phyloP scores from a whole-genome alignment of 2,113 vertebrate species.

The Myocastor coypus region DNA sequence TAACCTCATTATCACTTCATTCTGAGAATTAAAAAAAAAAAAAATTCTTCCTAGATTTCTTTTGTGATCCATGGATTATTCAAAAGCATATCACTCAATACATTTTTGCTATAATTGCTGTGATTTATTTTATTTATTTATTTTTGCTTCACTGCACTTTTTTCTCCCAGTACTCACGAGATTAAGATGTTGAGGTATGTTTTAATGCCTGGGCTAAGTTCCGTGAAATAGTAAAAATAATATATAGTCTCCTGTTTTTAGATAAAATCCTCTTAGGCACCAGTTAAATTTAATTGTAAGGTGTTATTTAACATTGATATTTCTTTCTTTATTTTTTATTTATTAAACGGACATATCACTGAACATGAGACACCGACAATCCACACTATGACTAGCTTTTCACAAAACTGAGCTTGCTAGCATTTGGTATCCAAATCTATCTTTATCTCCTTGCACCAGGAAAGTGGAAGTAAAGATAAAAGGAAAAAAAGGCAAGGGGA shows the following conservation, averaged over 20 bases:
- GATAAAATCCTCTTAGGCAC: not conserved
- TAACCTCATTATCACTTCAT: not conserved
- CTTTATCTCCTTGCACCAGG: not conserved
- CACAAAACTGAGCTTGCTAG: not conserved
- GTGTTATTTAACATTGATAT: not conserved
- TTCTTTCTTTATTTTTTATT: not conserved
- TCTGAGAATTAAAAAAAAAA: not conserved
- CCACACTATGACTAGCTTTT: not conserved
- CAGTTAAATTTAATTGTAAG: not conserved
- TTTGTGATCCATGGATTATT: not conserved
- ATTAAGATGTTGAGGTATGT: not conserved
- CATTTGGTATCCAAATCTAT: not conserved
- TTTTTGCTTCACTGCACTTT: not conserved
- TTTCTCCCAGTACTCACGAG: not conserved
- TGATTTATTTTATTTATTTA: not conserved
- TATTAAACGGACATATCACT: not conserved
- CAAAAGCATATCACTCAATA: not conserved
- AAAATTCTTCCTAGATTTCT: not conserved
- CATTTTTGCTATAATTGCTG: not conserved
- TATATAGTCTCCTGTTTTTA: not conserved
- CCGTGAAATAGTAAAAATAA: not conserved
- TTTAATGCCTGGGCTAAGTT: not conserved
- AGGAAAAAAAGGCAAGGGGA: not conserved
- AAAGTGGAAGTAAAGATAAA: not conserved
- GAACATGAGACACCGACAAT: not conserved